Conservation (phyloP, 2,113 vertebrate species). For the Gorsachius goisagi region DNA sequence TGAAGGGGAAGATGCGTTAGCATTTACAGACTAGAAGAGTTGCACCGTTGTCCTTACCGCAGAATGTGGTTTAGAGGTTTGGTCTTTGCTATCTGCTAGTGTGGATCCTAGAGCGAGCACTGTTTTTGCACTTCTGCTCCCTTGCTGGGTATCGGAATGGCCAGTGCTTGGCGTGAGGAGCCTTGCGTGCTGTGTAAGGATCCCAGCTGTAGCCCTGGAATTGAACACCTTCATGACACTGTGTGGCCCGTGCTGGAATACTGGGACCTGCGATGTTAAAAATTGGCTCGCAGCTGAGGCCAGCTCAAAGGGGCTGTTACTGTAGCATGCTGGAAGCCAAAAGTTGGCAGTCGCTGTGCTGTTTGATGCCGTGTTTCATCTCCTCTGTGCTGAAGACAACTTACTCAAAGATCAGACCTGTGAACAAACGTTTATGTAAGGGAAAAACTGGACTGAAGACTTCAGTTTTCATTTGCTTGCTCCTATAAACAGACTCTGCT, state of each 20-base stretch:
- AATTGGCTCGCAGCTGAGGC: neutral
- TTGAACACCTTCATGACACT: neutral
- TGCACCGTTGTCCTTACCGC: neutral
- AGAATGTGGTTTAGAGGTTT: neutral
- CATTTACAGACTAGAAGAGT: neutral
- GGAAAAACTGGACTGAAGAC: slow-evolving; percentile 2
- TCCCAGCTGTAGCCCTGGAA: neutral
- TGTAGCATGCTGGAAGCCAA: neutral
- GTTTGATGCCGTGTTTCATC: neutral
- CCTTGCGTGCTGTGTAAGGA: neutral
- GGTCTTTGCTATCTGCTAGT: rapidly evolving
- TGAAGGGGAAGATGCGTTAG: neutral
- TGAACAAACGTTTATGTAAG: neutral
- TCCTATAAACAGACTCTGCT: neutral
- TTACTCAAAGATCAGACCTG: neutral
- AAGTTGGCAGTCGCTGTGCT: neutral
- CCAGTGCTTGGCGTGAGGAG: neutral
- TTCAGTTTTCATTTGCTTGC: neutral
- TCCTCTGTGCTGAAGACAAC: slow-evolving; percentile 41
- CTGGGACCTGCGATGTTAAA: neutral
- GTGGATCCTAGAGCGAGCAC: neutral
- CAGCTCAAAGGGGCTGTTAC: neutral
- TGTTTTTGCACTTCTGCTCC: neutral
- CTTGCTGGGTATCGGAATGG: rapidly evolving
- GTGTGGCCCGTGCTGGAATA: neutral